A percentile compares a stretch with the other conserved stretches of the same genome.
Evolutionary conservation across 2,797 vertebrate genomes (phyloP).

Genomic region (Paguma larvata): DNA sequence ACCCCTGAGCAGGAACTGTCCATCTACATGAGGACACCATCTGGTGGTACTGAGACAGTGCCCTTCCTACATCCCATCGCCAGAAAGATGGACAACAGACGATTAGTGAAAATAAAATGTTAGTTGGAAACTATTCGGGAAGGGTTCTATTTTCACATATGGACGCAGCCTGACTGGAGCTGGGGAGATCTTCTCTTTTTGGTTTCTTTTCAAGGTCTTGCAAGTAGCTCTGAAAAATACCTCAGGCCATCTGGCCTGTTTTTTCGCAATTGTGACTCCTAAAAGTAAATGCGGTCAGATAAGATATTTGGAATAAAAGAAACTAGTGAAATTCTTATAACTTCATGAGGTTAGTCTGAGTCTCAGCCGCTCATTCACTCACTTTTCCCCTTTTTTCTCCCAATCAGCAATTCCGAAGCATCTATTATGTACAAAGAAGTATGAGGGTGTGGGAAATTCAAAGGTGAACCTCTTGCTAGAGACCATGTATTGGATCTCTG

Average conservation of each 20-base stretch:
- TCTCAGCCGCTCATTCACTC: neutral
- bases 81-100: conserved; percentile 17
- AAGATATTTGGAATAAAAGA: conserved; percentile 33
- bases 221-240: conserved; percentile 43
- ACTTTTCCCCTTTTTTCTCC: neutral
- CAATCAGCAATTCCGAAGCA: neutral
- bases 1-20: neutral
- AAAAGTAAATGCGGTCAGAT: neutral
- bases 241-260: conserved; percentile 61
- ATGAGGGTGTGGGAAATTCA: neutral
- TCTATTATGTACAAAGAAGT: neutral
- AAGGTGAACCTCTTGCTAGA: neutral
- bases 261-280: conserved; percentile 43
- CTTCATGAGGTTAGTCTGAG: neutral
- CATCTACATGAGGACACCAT: neutral
- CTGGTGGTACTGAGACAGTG: neutral
- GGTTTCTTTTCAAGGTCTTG: conserved; percentile 68
- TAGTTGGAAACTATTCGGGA: conserved; percentile 33
- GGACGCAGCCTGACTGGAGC: conserved; percentile 39
- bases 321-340: neutral
- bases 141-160: conserved; percentile 10
- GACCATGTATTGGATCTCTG: neutral
- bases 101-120: conserved; percentile 43
- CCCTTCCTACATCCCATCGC: neutral
- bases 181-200: neutral